Conservation (phyloP, 2,797 vertebrate genomes). For the Balearica regulorum region DNA sequence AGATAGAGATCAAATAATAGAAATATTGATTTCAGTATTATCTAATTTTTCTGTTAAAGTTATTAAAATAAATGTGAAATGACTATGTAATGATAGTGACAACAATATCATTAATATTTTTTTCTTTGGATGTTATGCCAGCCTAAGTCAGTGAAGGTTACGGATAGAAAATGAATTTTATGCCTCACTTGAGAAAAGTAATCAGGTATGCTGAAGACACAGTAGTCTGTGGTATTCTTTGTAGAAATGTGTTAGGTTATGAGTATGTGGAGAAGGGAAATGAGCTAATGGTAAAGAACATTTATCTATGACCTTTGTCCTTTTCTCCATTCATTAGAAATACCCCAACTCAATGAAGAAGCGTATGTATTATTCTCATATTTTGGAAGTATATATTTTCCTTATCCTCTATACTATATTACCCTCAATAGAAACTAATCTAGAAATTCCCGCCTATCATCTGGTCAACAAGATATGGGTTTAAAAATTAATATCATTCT, state of each 20-base stretch:
- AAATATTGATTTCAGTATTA: neutral
- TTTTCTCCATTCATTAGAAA: neutral
- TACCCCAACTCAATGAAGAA: neutral
- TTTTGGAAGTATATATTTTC: neutral
- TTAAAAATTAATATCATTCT: neutral
- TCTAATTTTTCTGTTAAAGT: neutral
- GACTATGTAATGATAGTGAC: neutral
- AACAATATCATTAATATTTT: neutral
- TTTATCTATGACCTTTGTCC: neutral
- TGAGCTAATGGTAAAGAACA: neutral
- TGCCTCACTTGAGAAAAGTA: neutral
- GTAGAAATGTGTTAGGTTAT: neutral
- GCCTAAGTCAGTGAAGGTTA: neutral
- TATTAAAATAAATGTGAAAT: neutral
- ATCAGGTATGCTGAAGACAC: neutral
- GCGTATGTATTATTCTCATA: neutral
- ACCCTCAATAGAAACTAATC: neutral
- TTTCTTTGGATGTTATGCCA: neutral
- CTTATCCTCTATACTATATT: neutral
- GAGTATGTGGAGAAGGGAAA: neutral
- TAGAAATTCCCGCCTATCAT: neutral
- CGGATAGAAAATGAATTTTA: neutral
- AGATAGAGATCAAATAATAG: neutral
- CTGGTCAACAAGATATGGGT: rapidly evolving
- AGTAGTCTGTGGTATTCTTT: neutral